Evolutionary conservation across 2,888 invertebrate species (phyloP).

Genomic region (Malthinus seriepunctatus): DNA sequence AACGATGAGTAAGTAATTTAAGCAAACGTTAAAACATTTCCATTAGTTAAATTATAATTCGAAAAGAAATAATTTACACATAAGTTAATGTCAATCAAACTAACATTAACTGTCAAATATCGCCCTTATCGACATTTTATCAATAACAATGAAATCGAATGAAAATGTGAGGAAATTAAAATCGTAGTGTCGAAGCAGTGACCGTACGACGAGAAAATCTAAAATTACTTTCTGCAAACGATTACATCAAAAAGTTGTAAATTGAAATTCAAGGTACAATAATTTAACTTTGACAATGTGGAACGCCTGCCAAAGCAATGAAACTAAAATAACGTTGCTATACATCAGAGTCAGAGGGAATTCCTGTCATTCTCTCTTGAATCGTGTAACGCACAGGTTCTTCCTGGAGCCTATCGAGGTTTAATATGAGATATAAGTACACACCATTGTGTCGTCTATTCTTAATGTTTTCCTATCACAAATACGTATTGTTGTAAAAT

Average conservation of each 20-base stretch:
- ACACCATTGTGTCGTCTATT: constrained; percentile 18
- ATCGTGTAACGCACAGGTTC: constrained; percentile 30
- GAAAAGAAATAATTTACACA: no score
- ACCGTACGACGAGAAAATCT: constrained; percentile 5
- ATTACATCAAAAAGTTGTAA: constrained; percentile 25
- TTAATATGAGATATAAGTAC: constrained; percentile 26
- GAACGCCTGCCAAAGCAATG: constrained; percentile 29
- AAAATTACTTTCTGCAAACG: constrained; percentile 10
- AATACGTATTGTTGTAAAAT: constrained; percentile 18
- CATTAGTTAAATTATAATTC: no score
- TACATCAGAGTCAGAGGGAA: constrained; percentile 31
- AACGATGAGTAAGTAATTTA: no score
- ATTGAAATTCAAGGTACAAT: constrained; percentile 28
- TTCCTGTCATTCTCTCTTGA: constrained; percentile 28
- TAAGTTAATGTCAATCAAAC: no score
- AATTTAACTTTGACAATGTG: constrained; percentile 26
- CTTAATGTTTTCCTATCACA: constrained; percentile 22
- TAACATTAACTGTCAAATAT: no score
- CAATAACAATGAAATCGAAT: constrained; percentile 1
- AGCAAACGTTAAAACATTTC: no score
- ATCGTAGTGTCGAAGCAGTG: constrained; percentile 5
- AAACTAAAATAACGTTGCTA: constrained; percentile 31
- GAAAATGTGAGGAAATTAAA: constrained; percentile 12
- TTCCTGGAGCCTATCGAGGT: constrained; percentile 31
- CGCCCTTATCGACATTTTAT: no score